A percentile compares a stretch with the other conserved stretches of the same genome.
These are phyloP conservation scores for Porites rus DNA, from an alignment of 92 coral and sea anemone genomes.

Conservation along the genomic window DNA sequence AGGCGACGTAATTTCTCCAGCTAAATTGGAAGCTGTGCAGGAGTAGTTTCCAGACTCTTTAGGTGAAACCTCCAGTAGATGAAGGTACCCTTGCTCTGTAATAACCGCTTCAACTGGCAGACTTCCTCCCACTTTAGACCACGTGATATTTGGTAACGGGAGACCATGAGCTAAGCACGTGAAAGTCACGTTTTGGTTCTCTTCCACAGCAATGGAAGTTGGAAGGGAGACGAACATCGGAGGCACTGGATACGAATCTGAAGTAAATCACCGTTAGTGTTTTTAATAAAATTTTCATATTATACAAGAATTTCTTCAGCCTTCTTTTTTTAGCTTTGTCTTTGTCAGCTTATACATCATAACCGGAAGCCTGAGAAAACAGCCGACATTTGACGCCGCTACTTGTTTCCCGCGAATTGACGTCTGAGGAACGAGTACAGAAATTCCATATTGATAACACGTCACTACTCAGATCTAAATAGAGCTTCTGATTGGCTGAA, in stretches of 20 bases:
- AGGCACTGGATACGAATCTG: not conserved
- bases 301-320: too few species aligned
- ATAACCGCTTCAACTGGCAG: not conserved
- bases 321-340: too few species aligned
- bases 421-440: too few species aligned
- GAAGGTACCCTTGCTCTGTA: not conserved
- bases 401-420: too few species aligned
- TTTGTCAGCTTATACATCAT: too few species aligned
- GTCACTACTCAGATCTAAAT: too few species aligned
- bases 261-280: not conserved
- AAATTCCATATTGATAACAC: too few species aligned
- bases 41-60: constrained; percentile 24
- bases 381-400: too few species aligned
- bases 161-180: constrained; percentile 14
- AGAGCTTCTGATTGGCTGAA: too few species aligned
- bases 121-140: constrained; percentile 14
- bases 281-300: too few species aligned
- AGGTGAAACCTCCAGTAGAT: not conserved
- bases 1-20: not conserved
- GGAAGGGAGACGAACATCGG: not conserved
- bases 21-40: not conserved
- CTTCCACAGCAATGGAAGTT: not conserved
- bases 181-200: constrained; percentile 22
- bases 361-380: too few species aligned
- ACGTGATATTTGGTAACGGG: constrained; percentile 9